These are phyloP conservation scores for zebrafish (Danio rerio) DNA, from an alignment of 2,113 vertebrate genomes.

Conservation along the genomic window DNA sequence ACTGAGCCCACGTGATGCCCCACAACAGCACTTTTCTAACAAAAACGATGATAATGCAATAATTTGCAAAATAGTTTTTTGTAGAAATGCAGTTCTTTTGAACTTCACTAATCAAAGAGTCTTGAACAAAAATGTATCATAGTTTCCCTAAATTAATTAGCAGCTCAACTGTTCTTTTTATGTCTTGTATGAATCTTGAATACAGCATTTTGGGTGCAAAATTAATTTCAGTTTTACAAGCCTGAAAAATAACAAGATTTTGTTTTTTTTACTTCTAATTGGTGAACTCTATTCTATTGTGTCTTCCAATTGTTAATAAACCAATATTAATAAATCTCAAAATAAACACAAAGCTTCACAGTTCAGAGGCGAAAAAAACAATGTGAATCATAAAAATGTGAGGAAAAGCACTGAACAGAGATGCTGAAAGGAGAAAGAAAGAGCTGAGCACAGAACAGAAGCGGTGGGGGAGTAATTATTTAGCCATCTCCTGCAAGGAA, in stretches of 20 bases:
- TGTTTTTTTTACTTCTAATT: not conserved
- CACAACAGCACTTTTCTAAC: no score
- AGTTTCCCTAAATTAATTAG: no score
- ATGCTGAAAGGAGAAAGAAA: slow-evolving; percentile 15
- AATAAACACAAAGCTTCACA: not conserved
- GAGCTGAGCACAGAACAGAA: slow-evolving; percentile 46
- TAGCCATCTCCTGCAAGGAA: slow-evolving; percentile 44
- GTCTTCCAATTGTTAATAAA: not conserved
- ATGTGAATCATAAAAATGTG: not conserved
- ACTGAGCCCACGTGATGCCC: no score
- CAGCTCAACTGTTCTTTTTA: no score
- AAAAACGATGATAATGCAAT: no score
- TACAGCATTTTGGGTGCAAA: no score
- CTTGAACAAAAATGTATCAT: no score
- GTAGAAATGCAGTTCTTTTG: no score
- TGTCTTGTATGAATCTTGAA: no score
- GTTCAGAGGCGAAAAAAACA: not conserved
- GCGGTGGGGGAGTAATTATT: slow-evolving; percentile 58
- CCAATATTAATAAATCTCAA: not conserved
- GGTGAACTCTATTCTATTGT: not conserved
- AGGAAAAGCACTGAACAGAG: not conserved
- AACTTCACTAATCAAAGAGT: no score
- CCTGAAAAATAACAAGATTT: not conserved
- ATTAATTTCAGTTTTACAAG: no score
- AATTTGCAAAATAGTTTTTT: no score